Conservation (phyloP, 2,888 invertebrate species). For the Hirtodrosophila duncani region DNA sequence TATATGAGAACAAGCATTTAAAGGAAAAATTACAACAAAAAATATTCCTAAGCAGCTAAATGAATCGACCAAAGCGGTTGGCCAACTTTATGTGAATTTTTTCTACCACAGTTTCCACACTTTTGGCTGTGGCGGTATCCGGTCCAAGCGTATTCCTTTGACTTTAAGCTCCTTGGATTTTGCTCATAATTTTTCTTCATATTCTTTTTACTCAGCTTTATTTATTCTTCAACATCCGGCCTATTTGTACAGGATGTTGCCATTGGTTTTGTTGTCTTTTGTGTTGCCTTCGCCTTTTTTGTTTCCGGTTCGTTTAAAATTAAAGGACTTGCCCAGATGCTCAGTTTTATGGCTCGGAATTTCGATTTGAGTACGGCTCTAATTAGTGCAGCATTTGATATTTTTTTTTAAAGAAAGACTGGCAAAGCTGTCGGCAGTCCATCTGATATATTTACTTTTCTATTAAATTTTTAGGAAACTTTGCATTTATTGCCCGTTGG, state of each 20-base stretch:
- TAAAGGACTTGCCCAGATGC: constrained; percentile 5
- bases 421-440: too few species aligned
- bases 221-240: constrained; percentile 56
- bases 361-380: too few species aligned
- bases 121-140: constrained; percentile 1
- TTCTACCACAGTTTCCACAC: neutral
- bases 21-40: too few species aligned
- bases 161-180: neutral
- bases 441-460: too few species aligned
- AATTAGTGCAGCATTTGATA: too few species aligned
- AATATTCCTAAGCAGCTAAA: too few species aligned
- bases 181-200: constrained; percentile 40
- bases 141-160: constrained; percentile 1
- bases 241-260: constrained; percentile 57
- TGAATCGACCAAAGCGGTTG: too few species aligned
- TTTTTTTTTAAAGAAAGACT: too few species aligned
- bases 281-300: neutral
- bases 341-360: too few species aligned
- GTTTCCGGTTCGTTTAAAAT: neutral
- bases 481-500: too few species aligned
- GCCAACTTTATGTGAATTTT: too few species aligned
- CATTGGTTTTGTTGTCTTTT: constrained; percentile 28
- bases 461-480: too few species aligned
- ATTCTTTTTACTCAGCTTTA: constrained; percentile 52
- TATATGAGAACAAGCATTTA: constrained; percentile 20